These are phyloP conservation scores for Microcebus ravelobensis DNA, from an alignment of 2,113 vertebrate genomes.

Conservation along the genomic window DNA sequence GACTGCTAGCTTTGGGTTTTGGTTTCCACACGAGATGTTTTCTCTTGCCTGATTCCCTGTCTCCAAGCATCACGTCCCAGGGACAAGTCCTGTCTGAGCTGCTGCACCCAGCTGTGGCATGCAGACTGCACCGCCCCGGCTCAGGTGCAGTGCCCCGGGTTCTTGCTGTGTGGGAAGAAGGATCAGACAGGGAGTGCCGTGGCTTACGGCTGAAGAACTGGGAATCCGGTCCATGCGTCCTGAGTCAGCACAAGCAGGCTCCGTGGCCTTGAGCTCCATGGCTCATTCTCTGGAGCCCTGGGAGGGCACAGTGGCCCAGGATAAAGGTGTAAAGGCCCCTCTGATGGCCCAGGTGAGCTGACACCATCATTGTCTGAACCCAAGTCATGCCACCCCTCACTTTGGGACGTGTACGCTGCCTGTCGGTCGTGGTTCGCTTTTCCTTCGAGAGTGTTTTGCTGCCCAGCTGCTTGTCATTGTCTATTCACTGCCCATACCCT, in stretches of 20 bases:
- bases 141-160: constrained; percentile 62
- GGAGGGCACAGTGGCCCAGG: neutral
- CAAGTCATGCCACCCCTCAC: constrained; percentile 37
- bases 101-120: constrained; percentile 15
- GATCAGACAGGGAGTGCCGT: neutral
- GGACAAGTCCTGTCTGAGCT: neutral
- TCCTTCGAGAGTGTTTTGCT: constrained; percentile 59
- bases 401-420: constrained; percentile 39
- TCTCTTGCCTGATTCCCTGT: neutral
- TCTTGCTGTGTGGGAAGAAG: constrained; percentile 39
- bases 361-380: neutral
- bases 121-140: neutral
- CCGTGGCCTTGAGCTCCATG: neutral
- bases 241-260: neutral
- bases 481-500: constrained; percentile 5
- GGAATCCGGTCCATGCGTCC: neutral
- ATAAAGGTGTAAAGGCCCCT: neutral
- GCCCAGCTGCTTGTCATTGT: constrained; percentile 73
- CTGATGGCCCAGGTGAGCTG: neutral
- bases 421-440: constrained; percentile 66
- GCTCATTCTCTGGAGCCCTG: neutral
- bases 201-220: neutral
- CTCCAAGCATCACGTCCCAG: neutral
- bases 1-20: neutral
- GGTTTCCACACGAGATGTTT: neutral